These are phyloP conservation scores for Leontopithecus rosalia DNA, from an alignment of 2,797 vertebrate species.

Conservation along the genomic window DNA sequence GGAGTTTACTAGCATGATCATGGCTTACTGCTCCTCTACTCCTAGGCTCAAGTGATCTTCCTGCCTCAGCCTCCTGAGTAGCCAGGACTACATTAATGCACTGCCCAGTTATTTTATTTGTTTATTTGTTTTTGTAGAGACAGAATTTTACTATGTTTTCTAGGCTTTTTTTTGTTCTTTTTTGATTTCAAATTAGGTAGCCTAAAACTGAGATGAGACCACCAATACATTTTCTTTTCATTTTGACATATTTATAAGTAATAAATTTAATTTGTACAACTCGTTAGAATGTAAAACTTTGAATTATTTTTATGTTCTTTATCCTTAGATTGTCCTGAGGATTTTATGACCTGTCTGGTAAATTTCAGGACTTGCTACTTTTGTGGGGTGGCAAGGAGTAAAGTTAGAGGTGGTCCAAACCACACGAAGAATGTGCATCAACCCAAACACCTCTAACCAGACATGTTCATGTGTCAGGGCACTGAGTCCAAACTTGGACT, in stretches of 20 bases:
- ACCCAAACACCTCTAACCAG: neutral
- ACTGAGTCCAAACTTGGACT: slow-evolving; percentile 28
- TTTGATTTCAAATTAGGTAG: slow-evolving; percentile 1
- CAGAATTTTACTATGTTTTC: neutral
- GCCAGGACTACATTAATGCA: too few species aligned
- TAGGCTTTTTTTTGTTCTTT: neutral
- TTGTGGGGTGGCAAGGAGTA: neutral
- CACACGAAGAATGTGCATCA: slow-evolving; percentile 31
- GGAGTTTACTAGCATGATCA: neutral
- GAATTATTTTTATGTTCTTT: neutral
- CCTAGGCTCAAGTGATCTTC: neutral
- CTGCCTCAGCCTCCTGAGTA: too few species aligned
- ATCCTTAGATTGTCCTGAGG: neutral
- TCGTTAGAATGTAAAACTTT: neutral
- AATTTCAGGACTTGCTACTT: neutral
- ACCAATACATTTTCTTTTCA: neutral
- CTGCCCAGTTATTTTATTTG: too few species aligned
- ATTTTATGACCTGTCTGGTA: neutral
- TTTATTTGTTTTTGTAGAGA: neutral
- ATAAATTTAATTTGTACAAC: neutral
- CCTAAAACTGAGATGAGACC: neutral
- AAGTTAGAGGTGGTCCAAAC: neutral
- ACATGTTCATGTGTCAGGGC: slow-evolving; percentile 44
- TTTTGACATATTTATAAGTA: neutral
- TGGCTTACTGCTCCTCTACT: neutral